Base-by-base conservation (phyloP, 2,113 vertebrate species). In the Ramphastos sulfuratus region DNA sequence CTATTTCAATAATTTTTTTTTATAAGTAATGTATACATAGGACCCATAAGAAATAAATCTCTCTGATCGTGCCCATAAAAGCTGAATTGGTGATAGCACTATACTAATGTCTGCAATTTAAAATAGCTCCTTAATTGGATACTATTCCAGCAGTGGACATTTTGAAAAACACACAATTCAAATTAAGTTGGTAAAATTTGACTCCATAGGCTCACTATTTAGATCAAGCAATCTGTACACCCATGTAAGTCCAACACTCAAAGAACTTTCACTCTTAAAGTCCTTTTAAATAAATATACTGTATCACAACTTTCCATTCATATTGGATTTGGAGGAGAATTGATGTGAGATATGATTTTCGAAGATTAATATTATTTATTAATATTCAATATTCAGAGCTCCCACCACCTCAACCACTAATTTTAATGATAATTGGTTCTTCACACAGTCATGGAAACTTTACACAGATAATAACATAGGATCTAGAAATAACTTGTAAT, bases 21-120 rank as follows among this genome's bases (percentile, higher is more conserved):
- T 96, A 55, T 95, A 83, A 89, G 75, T 92, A 96, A 96, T 94
- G 94, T 93, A 93, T 96, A 75, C 17, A 82, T 74, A 44, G 61
- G 96, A 96, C 65, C 74, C 96, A 74, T 90, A 97, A 94, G 76
- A 92, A 86, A 94, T 94, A 96, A 97, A 97, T 83, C 39, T 94
- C 92, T 94, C 28, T 78, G 71, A 93, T 82, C 61, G 66, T 39
- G 52, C 12, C n/a, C 24, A 90, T 95, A 95, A 97, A 97, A 94
- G 35, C 31, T 93, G 87, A 97, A 95, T 96, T 96, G 95, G 80
- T 91, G 77, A 87, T 18, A 96, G 48, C 6, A 65, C 37, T 75
- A 73, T 15, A 73, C 18, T 90, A 91, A 92, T 80, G 20, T 39
- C 82, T 89, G 46, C 9, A 20, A 85, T 92, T 90, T 95, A 92